Evolutionary conservation across 2,113 vertebrate genomes (phyloP).

Genomic region (Hemiscyllium ocellatum): DNA sequence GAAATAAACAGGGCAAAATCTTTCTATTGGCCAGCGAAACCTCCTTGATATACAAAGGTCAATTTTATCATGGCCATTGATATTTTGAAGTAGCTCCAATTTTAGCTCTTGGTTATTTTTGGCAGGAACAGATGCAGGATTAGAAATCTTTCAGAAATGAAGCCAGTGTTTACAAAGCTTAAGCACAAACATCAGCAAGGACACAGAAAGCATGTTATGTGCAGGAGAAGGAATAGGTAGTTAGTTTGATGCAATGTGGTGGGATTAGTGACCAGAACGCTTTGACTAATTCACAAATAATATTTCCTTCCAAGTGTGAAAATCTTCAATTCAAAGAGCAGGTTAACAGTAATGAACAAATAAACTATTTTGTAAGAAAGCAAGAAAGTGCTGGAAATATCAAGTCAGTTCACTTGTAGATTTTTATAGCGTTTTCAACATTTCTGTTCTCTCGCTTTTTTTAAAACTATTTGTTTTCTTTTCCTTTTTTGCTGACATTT

Average conservation of each 20-base stretch:
- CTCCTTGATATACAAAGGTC: conserved; percentile 23
- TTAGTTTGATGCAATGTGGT: not conserved
- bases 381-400: not conserved
- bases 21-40: not conserved
- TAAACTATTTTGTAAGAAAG: not conserved
- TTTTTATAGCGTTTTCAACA: not conserved
- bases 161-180: conserved; percentile 13
- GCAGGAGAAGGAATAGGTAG: not conserved
- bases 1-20: not conserved
- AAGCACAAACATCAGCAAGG: not conserved
- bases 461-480: not conserved
- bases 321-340: not conserved
- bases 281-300: not conserved
- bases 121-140: conserved; percentile 40
- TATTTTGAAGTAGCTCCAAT: conserved; percentile 48
- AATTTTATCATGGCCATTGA: conserved; percentile 45
- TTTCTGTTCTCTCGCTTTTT: not conserved
- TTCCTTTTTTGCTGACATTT: not conserved
- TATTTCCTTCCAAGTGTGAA: not conserved
- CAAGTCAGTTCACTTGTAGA: not conserved
- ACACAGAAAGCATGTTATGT: not conserved
- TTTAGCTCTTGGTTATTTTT: conserved; percentile 53
- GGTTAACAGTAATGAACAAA: not conserved
- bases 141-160: conserved; percentile 23
- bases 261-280: not conserved